Conservation (phyloP, 2,888 invertebrate genomes). For the Drosophila sordidapex region DNA sequence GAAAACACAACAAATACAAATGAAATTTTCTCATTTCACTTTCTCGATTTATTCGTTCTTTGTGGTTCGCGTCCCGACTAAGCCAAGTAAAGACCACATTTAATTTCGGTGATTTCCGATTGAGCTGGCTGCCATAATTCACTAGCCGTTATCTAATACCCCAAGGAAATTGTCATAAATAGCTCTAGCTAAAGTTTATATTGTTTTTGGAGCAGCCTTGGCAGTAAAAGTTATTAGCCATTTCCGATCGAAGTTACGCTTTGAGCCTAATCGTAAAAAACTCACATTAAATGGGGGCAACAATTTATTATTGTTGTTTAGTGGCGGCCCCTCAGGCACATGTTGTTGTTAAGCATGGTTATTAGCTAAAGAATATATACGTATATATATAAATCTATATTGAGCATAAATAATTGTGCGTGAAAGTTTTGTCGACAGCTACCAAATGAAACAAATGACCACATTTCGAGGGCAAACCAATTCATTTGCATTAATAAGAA, state of each 20-base stretch:
- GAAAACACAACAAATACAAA: conserved; percentile 4
- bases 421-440: conserved; percentile 14
- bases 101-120: conserved; percentile 8
- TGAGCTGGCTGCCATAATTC: conserved; percentile 2
- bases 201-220: not conserved
- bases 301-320: conserved; percentile 5
- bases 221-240: conserved; percentile 12
- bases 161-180: conserved; percentile 10
- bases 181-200: conserved; percentile 2
- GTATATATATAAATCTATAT: conserved; percentile 40
- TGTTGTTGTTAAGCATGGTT: conserved; percentile 67
- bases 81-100: not conserved
- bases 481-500: conserved; percentile 26
- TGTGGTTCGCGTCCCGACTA: conserved; percentile 29
- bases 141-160: conserved; percentile 17
- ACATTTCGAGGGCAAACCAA: conserved; percentile 34
- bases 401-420: conserved; percentile 18
- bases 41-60: not conserved
- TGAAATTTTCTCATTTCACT: conserved; percentile 5
- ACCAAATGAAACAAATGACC: conserved; percentile 15
- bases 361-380: conserved; percentile 46
- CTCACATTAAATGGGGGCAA: conserved; percentile 5
- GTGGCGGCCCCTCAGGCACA: conserved; percentile 37
- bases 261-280: conserved; percentile 1
- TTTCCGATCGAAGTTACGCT: conserved; percentile 23